phyloP scores from a whole-genome alignment of 2,888 invertebrate genomes.

The Endotricha flammealis region DNA sequence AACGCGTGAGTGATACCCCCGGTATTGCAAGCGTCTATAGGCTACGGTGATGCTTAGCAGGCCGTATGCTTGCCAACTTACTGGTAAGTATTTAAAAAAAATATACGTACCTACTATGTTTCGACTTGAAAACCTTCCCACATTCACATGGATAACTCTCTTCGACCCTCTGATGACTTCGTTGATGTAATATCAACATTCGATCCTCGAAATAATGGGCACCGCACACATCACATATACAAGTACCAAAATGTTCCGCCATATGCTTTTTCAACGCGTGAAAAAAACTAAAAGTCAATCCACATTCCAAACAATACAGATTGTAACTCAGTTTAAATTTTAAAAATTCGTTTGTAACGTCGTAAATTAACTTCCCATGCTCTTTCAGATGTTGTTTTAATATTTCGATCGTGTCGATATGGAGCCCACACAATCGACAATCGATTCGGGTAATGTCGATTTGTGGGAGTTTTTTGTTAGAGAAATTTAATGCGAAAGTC shows the following conservation, averaged over 20 bases:
- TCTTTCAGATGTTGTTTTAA: conserved; percentile 48
- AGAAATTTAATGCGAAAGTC: conserved; percentile 46
- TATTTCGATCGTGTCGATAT: conserved; percentile 46
- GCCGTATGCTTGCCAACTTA: too few species aligned
- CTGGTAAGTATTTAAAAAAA: too few species aligned
- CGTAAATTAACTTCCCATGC: conserved; percentile 40
- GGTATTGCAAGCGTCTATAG: too few species aligned
- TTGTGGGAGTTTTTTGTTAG: conserved; percentile 60
- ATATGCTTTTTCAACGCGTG: conserved; percentile 59
- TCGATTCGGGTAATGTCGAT: conserved; percentile 64
- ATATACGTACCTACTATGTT: too few species aligned
- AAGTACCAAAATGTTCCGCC: conserved; percentile 61
- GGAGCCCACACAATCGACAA: conserved; percentile 52
- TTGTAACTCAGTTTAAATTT: conserved; percentile 54
- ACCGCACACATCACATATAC: conserved; percentile 60
- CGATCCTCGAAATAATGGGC: conserved; percentile 66
- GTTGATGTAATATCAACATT: conserved; percentile 35
- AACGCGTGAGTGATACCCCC: too few species aligned
- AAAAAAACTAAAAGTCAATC: conserved; percentile 50
- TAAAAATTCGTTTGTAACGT: conserved; percentile 52
- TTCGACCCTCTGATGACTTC: conserved; percentile 44
- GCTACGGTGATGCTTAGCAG: too few species aligned
- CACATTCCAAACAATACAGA: conserved; percentile 57
- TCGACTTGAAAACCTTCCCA: conserved; percentile 61
- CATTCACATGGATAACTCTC: conserved; percentile 70